phyloP scores from a whole-genome alignment of 1,140 invertebrate species.

The Listronotus bonariensis region DNA sequence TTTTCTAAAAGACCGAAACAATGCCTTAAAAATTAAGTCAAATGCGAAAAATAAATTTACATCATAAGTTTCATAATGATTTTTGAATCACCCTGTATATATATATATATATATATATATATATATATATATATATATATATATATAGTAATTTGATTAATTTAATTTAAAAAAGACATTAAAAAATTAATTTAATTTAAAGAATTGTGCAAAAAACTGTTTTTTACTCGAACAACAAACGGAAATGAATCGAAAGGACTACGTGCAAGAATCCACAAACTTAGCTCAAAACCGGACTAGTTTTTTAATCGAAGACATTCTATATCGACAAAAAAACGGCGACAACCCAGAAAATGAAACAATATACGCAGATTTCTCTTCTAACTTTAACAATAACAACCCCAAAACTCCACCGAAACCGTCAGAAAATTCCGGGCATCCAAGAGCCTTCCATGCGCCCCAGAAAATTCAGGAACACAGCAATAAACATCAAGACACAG shows the following conservation, averaged over 20 bases:
- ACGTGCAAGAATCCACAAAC: slow-evolving; percentile 33
- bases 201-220: too few relatives aligned
- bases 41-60: too few relatives aligned
- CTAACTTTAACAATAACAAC: slow-evolving; percentile 1
- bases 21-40: too few relatives aligned
- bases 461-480: slow-evolving; percentile 33
- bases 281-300: slow-evolving; percentile 61
- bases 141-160: too few relatives aligned
- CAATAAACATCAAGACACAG: slow-evolving; percentile 21
- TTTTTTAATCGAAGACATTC: slow-evolving; percentile 81
- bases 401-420: slow-evolving; percentile 5
- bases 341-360: slow-evolving; percentile 17
- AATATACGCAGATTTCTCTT: slow-evolving; percentile 7
- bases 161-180: too few relatives aligned
- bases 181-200: too few relatives aligned
- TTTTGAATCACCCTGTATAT: too few relatives aligned
- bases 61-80: too few relatives aligned
- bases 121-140: too few relatives aligned
- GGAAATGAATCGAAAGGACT: slow-evolving; percentile 33
- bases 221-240: too few relatives aligned
- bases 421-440: slow-evolving; percentile 1
- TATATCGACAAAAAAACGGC: slow-evolving; percentile 66
- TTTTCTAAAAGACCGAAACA: too few relatives aligned
- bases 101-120: too few relatives aligned
- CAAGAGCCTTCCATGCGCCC: slow-evolving; percentile 28